A percentile compares a stretch with the other conserved stretches of the same genome.
phyloP scores from a whole-genome alignment of 2,888 invertebrate species.

The Arrhopalites spinosus region DNA sequence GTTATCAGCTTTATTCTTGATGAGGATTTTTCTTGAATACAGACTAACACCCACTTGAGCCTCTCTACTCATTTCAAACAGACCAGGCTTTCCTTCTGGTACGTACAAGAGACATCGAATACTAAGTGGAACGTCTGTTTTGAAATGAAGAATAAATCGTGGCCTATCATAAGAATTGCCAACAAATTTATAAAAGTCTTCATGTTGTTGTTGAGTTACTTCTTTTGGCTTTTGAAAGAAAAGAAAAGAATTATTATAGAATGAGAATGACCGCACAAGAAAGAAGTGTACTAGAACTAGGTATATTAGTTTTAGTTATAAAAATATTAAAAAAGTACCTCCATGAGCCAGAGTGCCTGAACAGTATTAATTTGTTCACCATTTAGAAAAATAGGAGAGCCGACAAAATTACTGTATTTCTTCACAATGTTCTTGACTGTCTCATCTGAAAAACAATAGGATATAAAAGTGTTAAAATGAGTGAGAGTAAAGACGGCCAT shows the following conservation, averaged over 20 bases:
- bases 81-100: slow-evolving; percentile 86
- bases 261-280: no score
- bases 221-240: no score
- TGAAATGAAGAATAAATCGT: slow-evolving; percentile 88
- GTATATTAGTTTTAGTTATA: no score
- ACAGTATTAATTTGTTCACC: slow-evolving; percentile 86
- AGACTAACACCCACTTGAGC: slow-evolving; percentile 83
- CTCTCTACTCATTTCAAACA: slow-evolving; percentile 89
- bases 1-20: slow-evolving; percentile 87
- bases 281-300: no score
- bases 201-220: slow-evolving; percentile 80
- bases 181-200: slow-evolving; percentile 90
- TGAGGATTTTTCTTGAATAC: slow-evolving; percentile 90
- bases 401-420: slow-evolving; percentile 97
- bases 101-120: slow-evolving; percentile 90
- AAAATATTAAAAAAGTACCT: no score
- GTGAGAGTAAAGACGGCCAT: no score
- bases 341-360: slow-evolving; percentile 92
- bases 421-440: slow-evolving; percentile 83
- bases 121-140: slow-evolving; percentile 88
- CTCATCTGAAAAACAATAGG: slow-evolving; percentile 56
- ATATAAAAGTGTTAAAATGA: no score
- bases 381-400: slow-evolving; percentile 89
- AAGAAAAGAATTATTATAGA: no score
- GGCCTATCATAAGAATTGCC: slow-evolving; percentile 84